Evolutionary conservation across 1,140 invertebrate genomes (phyloP), one percentile per base, ranked within the genome.

Genomic region (Hyles vespertilio): DNA sequence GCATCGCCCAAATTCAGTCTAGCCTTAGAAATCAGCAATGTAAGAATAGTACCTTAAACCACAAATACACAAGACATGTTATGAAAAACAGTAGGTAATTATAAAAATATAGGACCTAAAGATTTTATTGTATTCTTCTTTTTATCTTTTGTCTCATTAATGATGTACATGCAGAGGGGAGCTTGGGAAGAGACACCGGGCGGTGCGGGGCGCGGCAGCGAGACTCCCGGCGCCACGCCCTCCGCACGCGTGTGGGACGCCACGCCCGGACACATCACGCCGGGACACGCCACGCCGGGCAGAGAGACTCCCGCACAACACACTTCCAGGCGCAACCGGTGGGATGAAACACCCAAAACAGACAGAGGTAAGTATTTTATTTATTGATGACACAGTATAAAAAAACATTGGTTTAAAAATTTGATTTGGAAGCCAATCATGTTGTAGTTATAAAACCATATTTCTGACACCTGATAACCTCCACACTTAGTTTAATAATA

Each of bases 331-430:
- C 92, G 98, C 58, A 99, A 99, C 90, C 93, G 99, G 60, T 99
- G 98, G 98, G 99, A 99, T 91, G 98, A 99, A 90, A 99, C 98
- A 3, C 98, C 98, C 0, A 98, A 98, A 91, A 98, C 97, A 10
- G 97, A 99, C 84, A 92, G 97, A 79, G 94, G 94, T 93, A 47
- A 22, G 4, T 40, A 5, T 40, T 40, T 40, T 40, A 40, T 40
- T 22, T 22, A 22, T 22, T 22, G 22, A 22, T 22, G 22, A 22
- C 22, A 22, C 22, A 22, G 22, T 22, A 22, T 22, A 22, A 22
- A 22, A 22, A 22, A 22, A 0, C 22, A n/a, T 22, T 22, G 22
- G 22, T 22, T 22, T 22, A 1, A 2, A 22, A 22, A 22, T 22
- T 22, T 40, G 8, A 40, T 5, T 40, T 40, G 36, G 2, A 5